These are phyloP conservation scores for Chloropsis cyanopogon DNA, from an alignment of 2,113 vertebrate genomes.

Conservation along the genomic window DNA sequence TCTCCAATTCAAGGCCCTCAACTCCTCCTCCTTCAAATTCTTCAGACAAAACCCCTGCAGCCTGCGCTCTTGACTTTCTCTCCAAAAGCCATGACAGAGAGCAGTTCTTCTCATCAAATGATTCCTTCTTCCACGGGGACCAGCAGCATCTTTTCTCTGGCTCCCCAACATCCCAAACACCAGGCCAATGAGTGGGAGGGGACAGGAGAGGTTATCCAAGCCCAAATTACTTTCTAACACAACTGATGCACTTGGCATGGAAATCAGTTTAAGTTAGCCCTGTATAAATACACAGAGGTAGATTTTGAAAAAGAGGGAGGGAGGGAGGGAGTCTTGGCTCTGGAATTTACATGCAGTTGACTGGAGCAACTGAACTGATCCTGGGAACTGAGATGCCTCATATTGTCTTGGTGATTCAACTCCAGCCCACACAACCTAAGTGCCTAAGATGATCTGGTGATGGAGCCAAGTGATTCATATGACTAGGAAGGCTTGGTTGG, in stretches of 20 bases:
- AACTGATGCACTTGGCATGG: background rate
- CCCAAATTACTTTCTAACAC: background rate
- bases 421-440: background rate
- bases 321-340: background rate
- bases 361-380: background rate
- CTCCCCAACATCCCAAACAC: background rate
- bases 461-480: background rate
- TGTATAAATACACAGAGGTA: background rate
- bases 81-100: background rate
- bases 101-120: background rate
- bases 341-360: background rate
- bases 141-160: background rate
- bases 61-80: background rate
- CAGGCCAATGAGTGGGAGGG: background rate
- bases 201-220: background rate
- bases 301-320: background rate
- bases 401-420: constrained; percentile 10
- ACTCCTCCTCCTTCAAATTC: background rate
- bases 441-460: background rate
- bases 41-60: background rate
- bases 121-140: background rate
- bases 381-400: background rate
- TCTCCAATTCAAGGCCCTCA: background rate
- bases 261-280: background rate
- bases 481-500: background rate